Percentiles rank a stretch among this genome's conserved stretches.
phyloP scores from a whole-genome alignment of 2,888 invertebrate species.

The Tiliacea aurago region DNA sequence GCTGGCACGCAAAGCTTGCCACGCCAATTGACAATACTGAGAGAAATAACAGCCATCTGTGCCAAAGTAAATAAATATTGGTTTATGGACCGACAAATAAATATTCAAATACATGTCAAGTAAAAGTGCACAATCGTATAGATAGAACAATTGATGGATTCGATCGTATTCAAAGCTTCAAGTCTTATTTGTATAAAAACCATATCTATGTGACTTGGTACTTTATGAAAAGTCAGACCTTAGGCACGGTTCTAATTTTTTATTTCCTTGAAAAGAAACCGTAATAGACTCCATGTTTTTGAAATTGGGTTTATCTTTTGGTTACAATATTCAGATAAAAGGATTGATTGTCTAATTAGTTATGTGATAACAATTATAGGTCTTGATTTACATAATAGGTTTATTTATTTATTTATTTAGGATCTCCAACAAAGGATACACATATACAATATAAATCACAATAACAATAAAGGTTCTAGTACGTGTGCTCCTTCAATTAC shows the following conservation, averaged over 20 bases:
- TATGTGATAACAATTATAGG: background rate
- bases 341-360: background rate
- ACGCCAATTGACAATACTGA: conserved; percentile 86
- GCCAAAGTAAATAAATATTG: conserved; percentile 1
- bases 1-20: conserved; percentile 85
- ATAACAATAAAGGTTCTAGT: too few species aligned
- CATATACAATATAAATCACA: too few species aligned
- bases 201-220: background rate
- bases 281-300: background rate
- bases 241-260: background rate
- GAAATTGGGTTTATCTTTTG: background rate
- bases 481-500: too few species aligned
- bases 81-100: background rate
- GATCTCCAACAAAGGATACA: too few species aligned
- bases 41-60: conserved; percentile 90
- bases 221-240: background rate
- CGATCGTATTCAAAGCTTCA: background rate
- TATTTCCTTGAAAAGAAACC: background rate
- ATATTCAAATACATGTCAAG: background rate
- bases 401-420: too few species aligned
- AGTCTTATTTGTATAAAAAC: background rate
- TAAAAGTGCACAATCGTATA: conserved; percentile 1
- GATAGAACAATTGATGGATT: background rate
- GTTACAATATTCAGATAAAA: background rate
- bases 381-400: background rate